phyloP scores from a whole-genome alignment of 2,113 vertebrate species.

The Calonectris borealis region DNA sequence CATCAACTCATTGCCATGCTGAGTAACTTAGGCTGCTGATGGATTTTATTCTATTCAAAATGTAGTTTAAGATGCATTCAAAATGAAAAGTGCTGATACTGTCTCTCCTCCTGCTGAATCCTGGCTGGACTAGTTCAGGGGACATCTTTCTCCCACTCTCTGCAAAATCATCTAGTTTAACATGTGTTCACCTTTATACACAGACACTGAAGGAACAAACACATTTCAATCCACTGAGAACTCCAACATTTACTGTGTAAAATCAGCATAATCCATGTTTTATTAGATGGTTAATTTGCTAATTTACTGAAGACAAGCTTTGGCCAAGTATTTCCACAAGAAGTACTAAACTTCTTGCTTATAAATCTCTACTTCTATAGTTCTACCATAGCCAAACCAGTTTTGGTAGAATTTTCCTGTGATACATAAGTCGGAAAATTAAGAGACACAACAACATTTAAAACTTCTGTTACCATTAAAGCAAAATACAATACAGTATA shows the following conservation, averaged over 20 bases:
- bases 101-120: background rate
- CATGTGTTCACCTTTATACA: slow-evolving; percentile 5
- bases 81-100: slow-evolving; percentile 1
- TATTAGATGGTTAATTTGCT: slow-evolving; percentile 53
- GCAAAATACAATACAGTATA: slow-evolving; percentile 45
- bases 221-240: slow-evolving; percentile 72
- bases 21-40: slow-evolving; percentile 26
- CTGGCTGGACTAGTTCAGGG: background rate
- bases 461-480: slow-evolving; percentile 54
- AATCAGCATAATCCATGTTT: slow-evolving; percentile 48
- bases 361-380: slow-evolving; percentile 13
- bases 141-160: background rate
- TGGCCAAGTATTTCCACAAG: slow-evolving; percentile 46
- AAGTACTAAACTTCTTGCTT: slow-evolving; percentile 45
- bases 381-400: slow-evolving; percentile 7
- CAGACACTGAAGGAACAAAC: slow-evolving; percentile 33
- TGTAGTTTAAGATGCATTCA: slow-evolving; percentile 40
- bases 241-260: slow-evolving; percentile 21
- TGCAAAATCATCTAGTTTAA: background rate
- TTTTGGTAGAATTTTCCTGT: slow-evolving; percentile 51
- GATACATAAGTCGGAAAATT: slow-evolving; percentile 45
- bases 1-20: slow-evolving; percentile 14
- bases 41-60: slow-evolving; percentile 38
- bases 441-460: slow-evolving; percentile 40
- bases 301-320: slow-evolving; percentile 56